Conservation (phyloP, 2,113 vertebrate genomes). For the Cervus canadensis region DNA sequence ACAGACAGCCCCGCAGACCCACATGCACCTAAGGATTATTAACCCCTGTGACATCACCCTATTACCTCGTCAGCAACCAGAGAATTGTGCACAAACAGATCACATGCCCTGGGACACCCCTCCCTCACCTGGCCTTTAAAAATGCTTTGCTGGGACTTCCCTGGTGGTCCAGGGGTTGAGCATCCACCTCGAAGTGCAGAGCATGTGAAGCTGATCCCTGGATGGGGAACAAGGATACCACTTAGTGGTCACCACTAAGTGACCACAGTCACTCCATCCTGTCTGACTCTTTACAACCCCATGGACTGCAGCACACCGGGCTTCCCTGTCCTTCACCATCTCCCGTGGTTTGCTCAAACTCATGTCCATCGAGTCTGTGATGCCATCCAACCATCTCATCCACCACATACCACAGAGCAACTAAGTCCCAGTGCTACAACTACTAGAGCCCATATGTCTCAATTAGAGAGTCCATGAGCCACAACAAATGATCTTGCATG, state of each 20-base stretch:
- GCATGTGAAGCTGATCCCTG: not conserved
- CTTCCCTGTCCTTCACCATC: not conserved
- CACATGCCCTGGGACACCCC: not conserved
- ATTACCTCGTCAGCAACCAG: not conserved
- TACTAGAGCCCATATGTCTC: not conserved
- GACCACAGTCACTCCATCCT: not conserved
- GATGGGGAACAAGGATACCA: not conserved
- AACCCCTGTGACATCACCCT: not conserved
- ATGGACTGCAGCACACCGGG: rapidly evolving
- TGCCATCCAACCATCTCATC: not conserved
- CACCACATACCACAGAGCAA: not conserved
- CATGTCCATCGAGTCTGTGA: not conserved
- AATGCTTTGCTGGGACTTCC: not conserved
- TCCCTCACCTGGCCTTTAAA: not conserved
- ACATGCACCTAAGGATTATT: not conserved
- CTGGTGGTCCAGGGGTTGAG: not conserved
- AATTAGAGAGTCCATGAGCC: not conserved
- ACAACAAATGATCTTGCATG: not conserved
- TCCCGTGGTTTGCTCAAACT: not conserved
- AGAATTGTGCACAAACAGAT: not conserved
- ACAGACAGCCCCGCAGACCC: not conserved
- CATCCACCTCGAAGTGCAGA: not conserved
- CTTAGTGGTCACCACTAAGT: no score
- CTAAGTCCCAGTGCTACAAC: not conserved
- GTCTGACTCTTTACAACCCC: not conserved